These are phyloP conservation scores for Biston betularia DNA, from an alignment of 2,888 invertebrate species.

Conservation along the genomic window DNA sequence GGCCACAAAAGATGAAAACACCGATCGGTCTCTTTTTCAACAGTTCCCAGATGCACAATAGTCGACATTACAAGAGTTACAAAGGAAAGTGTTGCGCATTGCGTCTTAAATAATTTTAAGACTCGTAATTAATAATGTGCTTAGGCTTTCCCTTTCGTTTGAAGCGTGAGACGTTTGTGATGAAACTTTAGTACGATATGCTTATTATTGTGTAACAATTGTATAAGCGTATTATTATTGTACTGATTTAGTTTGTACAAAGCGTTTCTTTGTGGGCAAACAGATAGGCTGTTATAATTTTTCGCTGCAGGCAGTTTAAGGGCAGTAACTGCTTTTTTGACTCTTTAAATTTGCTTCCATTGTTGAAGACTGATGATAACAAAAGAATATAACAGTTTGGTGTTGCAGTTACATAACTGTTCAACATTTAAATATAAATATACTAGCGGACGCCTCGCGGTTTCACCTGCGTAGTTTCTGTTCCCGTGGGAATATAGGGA, in stretches of 20 bases:
- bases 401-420: too few species aligned
- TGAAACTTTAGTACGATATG: conserved; percentile 48
- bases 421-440: too few species aligned
- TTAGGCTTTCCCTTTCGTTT: conserved; percentile 62
- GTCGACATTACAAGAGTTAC: conserved; percentile 34
- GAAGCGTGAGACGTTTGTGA: conserved; percentile 53
- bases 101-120: conserved; percentile 56
- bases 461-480: too few species aligned
- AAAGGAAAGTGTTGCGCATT: conserved; percentile 62
- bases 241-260: conserved; percentile 1
- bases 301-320: neutral
- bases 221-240: conserved; percentile 1
- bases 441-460: too few species aligned
- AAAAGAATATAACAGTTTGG: too few species aligned
- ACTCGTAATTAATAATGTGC: conserved; percentile 62
- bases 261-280: neutral
- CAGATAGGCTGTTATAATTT: too few species aligned
- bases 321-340: too few species aligned
- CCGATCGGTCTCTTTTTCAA: conserved; percentile 29
- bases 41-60: conserved; percentile 33
- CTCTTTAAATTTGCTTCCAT: too few species aligned
- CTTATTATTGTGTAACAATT: conserved; percentile 27
- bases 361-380: too few species aligned
- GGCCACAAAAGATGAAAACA: conserved; percentile 48
- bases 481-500: too few species aligned